Evolutionary conservation across 2,888 invertebrate genomes (phyloP), one percentile per base, ranked within the genome.

Genomic region (Abscondita cerata): DNA sequence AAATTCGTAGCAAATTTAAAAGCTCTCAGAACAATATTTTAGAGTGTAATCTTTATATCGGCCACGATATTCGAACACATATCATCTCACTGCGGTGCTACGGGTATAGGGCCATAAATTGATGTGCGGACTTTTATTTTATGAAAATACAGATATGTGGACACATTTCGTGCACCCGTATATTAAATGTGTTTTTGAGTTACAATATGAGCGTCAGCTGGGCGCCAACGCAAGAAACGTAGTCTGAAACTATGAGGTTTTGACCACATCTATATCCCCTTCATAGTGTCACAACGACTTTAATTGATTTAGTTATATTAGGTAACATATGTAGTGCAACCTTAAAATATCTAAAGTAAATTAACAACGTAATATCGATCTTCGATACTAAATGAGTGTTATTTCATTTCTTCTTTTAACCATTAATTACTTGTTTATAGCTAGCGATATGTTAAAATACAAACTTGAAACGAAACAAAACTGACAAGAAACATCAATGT

Each of bases 71-170:
- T 64, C 60, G 61, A 64, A 61, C 61, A 64, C 64, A 64, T 60
- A 64, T 64, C 64, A 64, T 64, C 52, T 59, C 62, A 52, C 62
- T 59, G 63, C 63, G 59, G 63, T 59, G 54, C 54, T 59, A 52
- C 55, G 50, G 59, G 50, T 59, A 63, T 67, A 67, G 64, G 67
- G 69, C 69, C 59, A 72, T 72, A 72, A 73, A 72, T 73, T 72
- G 72, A 71, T 69, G 68, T 70, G 71, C 68, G 69, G 73, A 72
- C 70, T 72, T 73, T 75, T 75, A 75, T 75, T 73, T 73, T 72
- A 75, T 73, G 72, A 75, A 73, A 75, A 75, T 73, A 73, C 72
- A 73, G 73, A 73, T 72, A 72, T 72, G 73, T 72, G 73, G 74
- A 72, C 72, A 71, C 70, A 75, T 73, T 73, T 72, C 68, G 69